Conservation (phyloP, 1,140 invertebrate species). For the Drosophila parvula region DNA sequence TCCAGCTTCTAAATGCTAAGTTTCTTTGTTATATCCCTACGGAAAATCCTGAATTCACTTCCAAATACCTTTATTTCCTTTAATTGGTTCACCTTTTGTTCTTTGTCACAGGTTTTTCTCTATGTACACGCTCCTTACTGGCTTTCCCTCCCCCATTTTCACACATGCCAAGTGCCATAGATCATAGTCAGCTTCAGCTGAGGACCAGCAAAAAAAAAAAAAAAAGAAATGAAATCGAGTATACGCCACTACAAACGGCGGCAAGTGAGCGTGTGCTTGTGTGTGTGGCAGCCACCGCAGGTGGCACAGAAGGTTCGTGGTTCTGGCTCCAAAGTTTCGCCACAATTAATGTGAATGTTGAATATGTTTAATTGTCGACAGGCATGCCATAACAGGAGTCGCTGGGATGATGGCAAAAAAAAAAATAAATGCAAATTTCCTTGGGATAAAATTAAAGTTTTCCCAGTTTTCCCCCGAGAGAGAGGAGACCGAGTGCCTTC, state of each 20-base stretch:
- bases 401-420: background rate
- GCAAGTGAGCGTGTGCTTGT: slow-evolving; percentile 27
- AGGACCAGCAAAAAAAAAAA: slow-evolving; percentile 13
- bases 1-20: too few species aligned
- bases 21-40: background rate
- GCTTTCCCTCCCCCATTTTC: slow-evolving; percentile 20
- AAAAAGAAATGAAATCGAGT: slow-evolving; percentile 52
- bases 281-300: slow-evolving; percentile 54
- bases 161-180: slow-evolving; percentile 66
- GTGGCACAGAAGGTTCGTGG: slow-evolving; percentile 38
- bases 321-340: slow-evolving; percentile 60
- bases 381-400: slow-evolving; percentile 60
- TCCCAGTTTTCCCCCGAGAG: background rate
- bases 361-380: slow-evolving; percentile 80
- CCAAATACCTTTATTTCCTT: background rate
- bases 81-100: background rate
- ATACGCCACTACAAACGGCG: slow-evolving; percentile 44
- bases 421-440: slow-evolving; percentile 29
- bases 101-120: background rate
- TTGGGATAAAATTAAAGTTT: slow-evolving; percentile 36
- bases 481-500: background rate
- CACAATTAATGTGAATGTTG: slow-evolving; percentile 75
- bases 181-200: slow-evolving; percentile 75
- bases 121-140: slow-evolving; percentile 3
- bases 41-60: background rate